Base-by-base conservation (phyloP, 1,140 invertebrate species). In the Drosophila serrata region DNA sequence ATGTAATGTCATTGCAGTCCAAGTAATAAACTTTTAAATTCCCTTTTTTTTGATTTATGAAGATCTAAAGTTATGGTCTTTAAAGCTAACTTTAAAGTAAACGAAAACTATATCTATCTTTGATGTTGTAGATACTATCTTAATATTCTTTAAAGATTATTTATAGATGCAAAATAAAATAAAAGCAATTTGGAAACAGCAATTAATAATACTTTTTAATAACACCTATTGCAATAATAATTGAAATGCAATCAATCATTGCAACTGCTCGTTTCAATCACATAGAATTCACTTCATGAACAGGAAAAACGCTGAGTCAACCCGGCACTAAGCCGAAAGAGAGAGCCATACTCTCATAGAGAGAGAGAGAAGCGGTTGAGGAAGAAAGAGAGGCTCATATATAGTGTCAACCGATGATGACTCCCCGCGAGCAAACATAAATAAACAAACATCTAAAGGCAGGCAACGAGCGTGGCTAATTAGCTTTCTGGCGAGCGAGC, bases 381-480 rank as follows among this genome's bases (percentile, higher is more conserved):
- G 22, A 57, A 22, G 42, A 35, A 31, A 31, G 19, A 46, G 39
- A 45, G 19, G 19, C 40, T 40, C 48, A 70, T 29, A 57, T 58
- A 24, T 45, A 49, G 64, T 78, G 75, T 70, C 75, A 79, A 55
- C 63, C 48, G 51, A 60, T 40, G 55, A 62, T 79, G 65, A 73
- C 73, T 68, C 56, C 48, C 56, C 48, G 45, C 73, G 46, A 53
- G 49, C 67, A 75, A 65, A 56, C 60, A 78, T 63, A 79, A 70
- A 70, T 79, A 70, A 79, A 78, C 59, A 79, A 79, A 79, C 72
- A 68, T 40, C 56, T 39, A 65, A 48, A 64, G 67, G 59, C 75
- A 56, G 62, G 39, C 55, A 72, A 77, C 74, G 63, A 78, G 75
- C 75, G 53, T 79, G 75, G 74, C 75, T 77, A 77, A 77, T 77